Percentiles rank a stretch among this genome's conserved stretches.
phyloP scores from a whole-genome alignment of 2,888 invertebrate species.

The Philhelius pedissequus region DNA sequence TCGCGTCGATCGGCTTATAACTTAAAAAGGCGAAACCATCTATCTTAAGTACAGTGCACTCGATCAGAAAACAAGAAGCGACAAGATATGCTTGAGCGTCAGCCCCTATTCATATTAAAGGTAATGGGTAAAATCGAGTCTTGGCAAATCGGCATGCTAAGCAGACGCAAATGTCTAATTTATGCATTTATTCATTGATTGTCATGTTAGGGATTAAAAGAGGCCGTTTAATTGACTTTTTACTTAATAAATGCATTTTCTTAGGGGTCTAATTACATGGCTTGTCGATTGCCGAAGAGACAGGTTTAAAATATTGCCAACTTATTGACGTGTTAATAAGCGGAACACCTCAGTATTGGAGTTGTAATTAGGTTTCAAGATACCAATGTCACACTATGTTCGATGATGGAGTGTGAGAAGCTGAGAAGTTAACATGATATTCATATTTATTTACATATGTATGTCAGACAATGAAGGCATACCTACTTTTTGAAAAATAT shows the following conservation, averaged over 20 bases:
- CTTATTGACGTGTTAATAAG: constrained; percentile 58
- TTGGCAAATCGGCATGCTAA: constrained; percentile 43
- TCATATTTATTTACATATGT: not conserved
- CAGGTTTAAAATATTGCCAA: constrained; percentile 19
- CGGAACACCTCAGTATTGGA: constrained; percentile 39
- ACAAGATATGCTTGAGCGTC: constrained; percentile 38
- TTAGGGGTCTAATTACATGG: constrained; percentile 44
- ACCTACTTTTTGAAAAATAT: no score
- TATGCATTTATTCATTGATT: constrained; percentile 68
- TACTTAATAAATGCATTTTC: constrained; percentile 47
- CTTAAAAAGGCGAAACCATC: constrained; percentile 62
- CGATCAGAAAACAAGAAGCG: constrained; percentile 49
- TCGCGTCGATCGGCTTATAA: constrained; percentile 26
- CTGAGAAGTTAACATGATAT: constrained; percentile 3
- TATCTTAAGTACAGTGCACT: constrained; percentile 43
- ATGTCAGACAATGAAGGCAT: not conserved
- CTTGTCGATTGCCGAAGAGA: not conserved
- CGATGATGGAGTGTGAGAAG: constrained; percentile 12
- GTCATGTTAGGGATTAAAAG: constrained; percentile 65
- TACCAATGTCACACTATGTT: not conserved
- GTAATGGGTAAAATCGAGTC: not conserved
- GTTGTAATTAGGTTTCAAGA: constrained; percentile 28
- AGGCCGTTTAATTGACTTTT: constrained; percentile 65
- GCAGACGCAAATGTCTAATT: constrained; percentile 63
- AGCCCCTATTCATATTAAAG: constrained; percentile 41